A percentile compares a stretch with the other conserved stretches of the same genome.
Conservation (phyloP, 2,797 vertebrate genomes). For the Phalloptychus januarius region DNA sequence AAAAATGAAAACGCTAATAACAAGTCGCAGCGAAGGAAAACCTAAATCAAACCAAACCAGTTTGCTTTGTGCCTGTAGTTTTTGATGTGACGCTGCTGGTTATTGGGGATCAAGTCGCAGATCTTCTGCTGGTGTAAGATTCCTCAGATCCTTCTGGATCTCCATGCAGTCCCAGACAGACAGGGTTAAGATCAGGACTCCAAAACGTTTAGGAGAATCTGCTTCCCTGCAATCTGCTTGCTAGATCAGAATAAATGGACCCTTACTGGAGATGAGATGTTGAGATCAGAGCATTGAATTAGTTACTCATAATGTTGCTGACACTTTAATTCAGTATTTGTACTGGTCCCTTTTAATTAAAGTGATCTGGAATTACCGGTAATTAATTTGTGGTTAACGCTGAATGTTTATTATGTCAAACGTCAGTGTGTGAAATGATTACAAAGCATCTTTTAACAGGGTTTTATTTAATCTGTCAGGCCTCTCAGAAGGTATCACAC, state of each 20-base stretch:
- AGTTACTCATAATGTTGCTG: background rate
- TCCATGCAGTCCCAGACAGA: background rate
- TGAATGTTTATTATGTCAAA: background rate
- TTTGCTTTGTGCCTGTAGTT: background rate
- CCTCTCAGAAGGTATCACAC: background rate
- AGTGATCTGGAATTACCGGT: background rate
- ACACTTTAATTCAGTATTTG: too few species aligned
- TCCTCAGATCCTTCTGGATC: background rate
- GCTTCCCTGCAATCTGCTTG: background rate
- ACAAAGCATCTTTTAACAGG: background rate
- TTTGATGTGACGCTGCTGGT: background rate
- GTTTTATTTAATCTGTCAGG: background rate
- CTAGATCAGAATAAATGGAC: background rate
- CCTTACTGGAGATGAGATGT: background rate
- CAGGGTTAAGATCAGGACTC: background rate
- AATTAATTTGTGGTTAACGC: background rate
- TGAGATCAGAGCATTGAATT: background rate
- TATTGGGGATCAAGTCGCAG: background rate
- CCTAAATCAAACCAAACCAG: background rate
- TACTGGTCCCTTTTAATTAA: background rate
- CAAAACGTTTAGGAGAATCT: background rate
- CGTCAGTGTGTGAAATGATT: background rate
- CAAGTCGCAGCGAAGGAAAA: background rate
- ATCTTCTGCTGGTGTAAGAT: background rate
- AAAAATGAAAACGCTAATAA: background rate